Base-by-base conservation (phyloP, 2,113 vertebrate genomes). In the Melanerpes formicivorus region DNA sequence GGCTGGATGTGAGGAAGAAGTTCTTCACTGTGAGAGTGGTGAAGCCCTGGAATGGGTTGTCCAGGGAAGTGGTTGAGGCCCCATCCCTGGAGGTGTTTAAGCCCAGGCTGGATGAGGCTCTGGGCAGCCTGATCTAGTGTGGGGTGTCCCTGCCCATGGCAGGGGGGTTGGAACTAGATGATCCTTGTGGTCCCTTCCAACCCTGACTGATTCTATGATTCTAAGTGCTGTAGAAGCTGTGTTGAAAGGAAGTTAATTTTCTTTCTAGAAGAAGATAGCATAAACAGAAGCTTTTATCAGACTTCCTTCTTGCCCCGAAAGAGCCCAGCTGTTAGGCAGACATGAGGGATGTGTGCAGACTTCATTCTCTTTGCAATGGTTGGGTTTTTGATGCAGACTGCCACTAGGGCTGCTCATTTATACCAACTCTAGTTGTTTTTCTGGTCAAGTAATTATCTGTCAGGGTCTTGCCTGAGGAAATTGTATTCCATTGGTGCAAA, bases 231-330 rank as follows among this genome's bases (percentile, higher is more conserved):
- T 19, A 19, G 5, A 14, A 34, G 1, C 1, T 1, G 18, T 27
- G 23, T 14, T 91, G 80, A 84, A 80, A 75, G 75, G 11, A 72
- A 88, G 77, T 78, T 13, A 2, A 44, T 73, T 76, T 78, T 70
- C 21, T 84, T 72, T 25, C n/a, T 79, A 52, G 71, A 63, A 80
- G 46, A 60, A 70, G 54, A 70, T 5, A 84, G 44, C n/a, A 63
- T 80, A 70, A 92, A 72, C n/a, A 72, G 77, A 32, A 93, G 66
- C 29, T 87, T 88, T 86, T 75, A 72, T 88, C 80, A 59, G 50
- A 7, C 23, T 88, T 86, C 2, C 19, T 19, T 76, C n/a, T n/a
- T 40, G 25, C 25, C n/a, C 55, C 81, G 86, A 86, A 63, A 56
- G 60, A 88, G 29, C 27, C 32, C 77, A 79, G 74, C 59, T 88